Percentiles rank a stretch among this genome's conserved stretches.
Evolutionary conservation across 53 echinoderm and acorn worm species (phyloP).

Genomic region (Pentamera pediparva): DNA sequence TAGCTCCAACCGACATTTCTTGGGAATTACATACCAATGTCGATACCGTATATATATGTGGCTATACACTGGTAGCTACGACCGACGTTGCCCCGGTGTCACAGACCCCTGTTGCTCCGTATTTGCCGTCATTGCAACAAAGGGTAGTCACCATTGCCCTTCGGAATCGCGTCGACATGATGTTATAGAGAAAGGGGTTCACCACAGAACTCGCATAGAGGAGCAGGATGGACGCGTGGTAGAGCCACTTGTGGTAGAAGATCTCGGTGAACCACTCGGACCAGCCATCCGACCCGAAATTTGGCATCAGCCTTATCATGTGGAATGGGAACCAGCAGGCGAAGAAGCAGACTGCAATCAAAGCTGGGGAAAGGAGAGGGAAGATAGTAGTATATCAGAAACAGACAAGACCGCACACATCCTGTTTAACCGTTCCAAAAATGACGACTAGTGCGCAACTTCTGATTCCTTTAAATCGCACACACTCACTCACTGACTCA

Average conservation of each 20-base stretch:
- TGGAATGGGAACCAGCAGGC: conserved; percentile 95
- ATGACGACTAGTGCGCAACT: too few species aligned
- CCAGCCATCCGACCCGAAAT: conserved; percentile 51
- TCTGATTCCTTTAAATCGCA: too few species aligned
- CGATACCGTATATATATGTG: too few species aligned
- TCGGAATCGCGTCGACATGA: conserved; percentile 88
- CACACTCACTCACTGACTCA: too few species aligned
- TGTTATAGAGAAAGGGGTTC: conserved; percentile 93
- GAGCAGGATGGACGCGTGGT: conserved; percentile 73
- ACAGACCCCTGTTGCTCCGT: background rate
- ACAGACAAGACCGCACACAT: too few species aligned
- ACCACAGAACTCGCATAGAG: conserved; percentile 84
- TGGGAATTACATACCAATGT: too few species aligned
- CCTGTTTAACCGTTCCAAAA: too few species aligned
- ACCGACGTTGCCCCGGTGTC: conserved; percentile 8
- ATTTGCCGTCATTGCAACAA: conserved; percentile 46
- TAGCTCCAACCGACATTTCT: too few species aligned
- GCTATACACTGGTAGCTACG: conserved; percentile 20
- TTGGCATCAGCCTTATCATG: conserved; percentile 80
- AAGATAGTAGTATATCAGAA: background rate
- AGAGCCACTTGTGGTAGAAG: conserved; percentile 74
- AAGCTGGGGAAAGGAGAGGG: conserved; percentile 44
- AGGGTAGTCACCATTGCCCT: conserved; percentile 74
- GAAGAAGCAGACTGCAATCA: conserved; percentile 88
- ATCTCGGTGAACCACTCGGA: conserved; percentile 36